Evolutionary conservation across 2,113 vertebrate species (phyloP).

Genomic region (Grantiella picta): DNA sequence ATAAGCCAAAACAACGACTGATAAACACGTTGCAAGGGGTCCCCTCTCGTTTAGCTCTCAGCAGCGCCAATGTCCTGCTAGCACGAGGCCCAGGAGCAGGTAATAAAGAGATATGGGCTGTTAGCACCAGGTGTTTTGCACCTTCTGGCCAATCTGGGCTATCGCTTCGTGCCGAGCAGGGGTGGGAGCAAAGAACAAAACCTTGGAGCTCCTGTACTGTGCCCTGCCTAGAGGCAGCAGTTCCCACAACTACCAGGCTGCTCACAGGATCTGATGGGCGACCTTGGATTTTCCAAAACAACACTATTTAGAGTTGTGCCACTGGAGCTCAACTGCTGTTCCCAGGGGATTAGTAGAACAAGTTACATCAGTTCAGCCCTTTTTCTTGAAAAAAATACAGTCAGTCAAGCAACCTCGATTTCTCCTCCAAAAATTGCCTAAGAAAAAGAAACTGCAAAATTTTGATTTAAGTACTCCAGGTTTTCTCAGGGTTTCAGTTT

Average conservation of each 20-base stretch:
- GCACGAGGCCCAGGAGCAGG: neutral
- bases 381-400: neutral
- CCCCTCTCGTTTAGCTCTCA: neutral
- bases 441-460: neutral
- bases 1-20: neutral
- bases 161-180: accelerated
- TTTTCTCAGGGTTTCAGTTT: neutral
- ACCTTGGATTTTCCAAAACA: neutral
- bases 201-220: neutral
- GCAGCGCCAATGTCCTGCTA: neutral
- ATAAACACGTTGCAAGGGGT: neutral
- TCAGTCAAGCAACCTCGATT: neutral
- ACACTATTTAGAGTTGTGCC: neutral
- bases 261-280: neutral
- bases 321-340: neutral
- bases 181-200: neutral
- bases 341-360: neutral
- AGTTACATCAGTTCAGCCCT: neutral
- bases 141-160: neutral
- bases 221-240: neutral
- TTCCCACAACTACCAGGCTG: neutral
- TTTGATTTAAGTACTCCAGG: neutral
- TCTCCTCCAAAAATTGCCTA: neutral
- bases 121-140: neutral
- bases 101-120: neutral